These are phyloP conservation scores for Lytechinus variegatus DNA, from an alignment of 35 echinoderm and acorn worm genomes.

Conservation along the genomic window DNA sequence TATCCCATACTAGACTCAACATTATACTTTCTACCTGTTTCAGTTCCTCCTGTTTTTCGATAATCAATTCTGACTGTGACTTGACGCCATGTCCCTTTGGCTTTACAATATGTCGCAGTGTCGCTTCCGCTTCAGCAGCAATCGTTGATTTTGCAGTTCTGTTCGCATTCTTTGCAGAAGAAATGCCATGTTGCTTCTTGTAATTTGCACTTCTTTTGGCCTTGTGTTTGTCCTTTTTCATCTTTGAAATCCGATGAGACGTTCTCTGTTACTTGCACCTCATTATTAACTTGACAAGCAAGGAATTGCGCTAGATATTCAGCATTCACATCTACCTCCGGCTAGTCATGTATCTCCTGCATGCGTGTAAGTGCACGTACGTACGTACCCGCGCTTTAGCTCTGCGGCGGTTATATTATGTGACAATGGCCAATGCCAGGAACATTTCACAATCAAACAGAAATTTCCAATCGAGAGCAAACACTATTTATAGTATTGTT, in stretches of 20 bases:
- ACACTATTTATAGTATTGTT: not conserved
- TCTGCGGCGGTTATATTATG: too few species aligned
- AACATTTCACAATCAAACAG: not conserved
- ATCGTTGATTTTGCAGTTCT: not conserved
- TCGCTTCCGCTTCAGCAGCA: not conserved
- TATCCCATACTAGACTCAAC: too few species aligned
- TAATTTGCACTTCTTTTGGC: conserved; percentile 21
- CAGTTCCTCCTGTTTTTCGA: not conserved
- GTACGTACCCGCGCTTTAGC: too few species aligned
- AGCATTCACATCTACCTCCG: too few species aligned
- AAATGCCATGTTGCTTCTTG: not conserved
- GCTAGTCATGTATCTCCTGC: too few species aligned
- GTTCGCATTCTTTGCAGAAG: not conserved
- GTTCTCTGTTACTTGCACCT: too few species aligned
- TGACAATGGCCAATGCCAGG: too few species aligned
- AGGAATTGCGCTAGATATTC: not conserved
- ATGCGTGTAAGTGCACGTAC: too few species aligned
- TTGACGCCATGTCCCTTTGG: not conserved
- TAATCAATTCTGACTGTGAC: not conserved
- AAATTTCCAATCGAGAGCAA: too few species aligned
- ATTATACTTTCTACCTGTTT: not conserved
- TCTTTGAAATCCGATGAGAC: not conserved
- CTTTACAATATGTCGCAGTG: not conserved
- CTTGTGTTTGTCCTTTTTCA: conserved; percentile 10
- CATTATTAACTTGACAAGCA: too few species aligned